phyloP scores from a whole-genome alignment of 2,888 invertebrate species.

The Drosophila limbata region DNA sequence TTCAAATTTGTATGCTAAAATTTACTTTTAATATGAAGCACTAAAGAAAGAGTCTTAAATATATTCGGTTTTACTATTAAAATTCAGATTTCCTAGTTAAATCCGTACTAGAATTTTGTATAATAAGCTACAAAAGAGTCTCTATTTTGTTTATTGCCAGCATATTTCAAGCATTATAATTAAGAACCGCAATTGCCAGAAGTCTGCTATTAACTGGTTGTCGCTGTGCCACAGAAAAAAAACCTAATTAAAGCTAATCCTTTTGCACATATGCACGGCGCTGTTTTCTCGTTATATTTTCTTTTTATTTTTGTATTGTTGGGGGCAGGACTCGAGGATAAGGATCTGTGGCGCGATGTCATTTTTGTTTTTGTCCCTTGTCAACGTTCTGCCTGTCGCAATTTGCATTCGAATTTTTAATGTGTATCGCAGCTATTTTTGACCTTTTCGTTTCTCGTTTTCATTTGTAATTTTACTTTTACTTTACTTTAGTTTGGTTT shows the following conservation, averaged over 20 bases:
- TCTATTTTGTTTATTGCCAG: conserved; percentile 7
- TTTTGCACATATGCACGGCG: conserved; percentile 39
- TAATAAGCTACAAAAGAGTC: not conserved
- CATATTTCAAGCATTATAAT: conserved; percentile 9
- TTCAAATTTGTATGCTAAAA: no score
- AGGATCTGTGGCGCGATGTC: conserved; percentile 38
- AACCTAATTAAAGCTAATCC: conserved; percentile 67
- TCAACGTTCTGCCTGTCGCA: conserved; percentile 50
- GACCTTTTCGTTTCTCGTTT: conserved; percentile 70
- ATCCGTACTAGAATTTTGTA: not conserved
- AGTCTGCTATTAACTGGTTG: conserved; percentile 54
- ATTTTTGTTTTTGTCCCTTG: conserved; percentile 36
- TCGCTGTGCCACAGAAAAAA: conserved; percentile 21
- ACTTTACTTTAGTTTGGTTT: conserved; percentile 33
- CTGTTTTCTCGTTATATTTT: conserved; percentile 10
- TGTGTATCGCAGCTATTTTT: conserved; percentile 78
- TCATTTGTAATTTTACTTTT: conserved; percentile 26
- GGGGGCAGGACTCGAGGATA: conserved; percentile 9
- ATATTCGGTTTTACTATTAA: not conserved
- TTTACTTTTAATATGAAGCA: not conserved
- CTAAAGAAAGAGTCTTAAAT: not conserved
- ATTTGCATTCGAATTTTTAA: conserved; percentile 57
- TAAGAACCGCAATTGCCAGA: conserved; percentile 27
- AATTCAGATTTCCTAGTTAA: not conserved
- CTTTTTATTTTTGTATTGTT: not conserved